A percentile compares a stretch with the other conserved stretches of the same genome.
Conservation (phyloP, 2,113 vertebrate genomes). For the Rattus norvegicus region DNA sequence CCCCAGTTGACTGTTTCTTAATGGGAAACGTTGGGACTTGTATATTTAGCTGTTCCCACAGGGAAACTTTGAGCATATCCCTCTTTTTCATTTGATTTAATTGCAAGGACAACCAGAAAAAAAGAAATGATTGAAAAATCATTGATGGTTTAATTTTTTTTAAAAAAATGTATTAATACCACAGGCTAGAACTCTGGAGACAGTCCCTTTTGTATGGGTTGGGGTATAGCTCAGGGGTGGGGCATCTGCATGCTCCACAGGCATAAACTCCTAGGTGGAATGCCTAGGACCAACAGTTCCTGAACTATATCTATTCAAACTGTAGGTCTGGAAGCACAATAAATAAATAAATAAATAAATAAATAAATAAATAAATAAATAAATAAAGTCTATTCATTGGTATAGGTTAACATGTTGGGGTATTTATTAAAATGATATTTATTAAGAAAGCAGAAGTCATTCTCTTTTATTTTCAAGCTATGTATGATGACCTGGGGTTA, state of each 20-base stretch:
- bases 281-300: background rate
- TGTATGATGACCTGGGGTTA: background rate
- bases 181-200: background rate
- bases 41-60: background rate
- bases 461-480: background rate
- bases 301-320: background rate
- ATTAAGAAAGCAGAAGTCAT: background rate
- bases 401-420: background rate
- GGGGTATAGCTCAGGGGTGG: too few relatives aligned
- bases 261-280: background rate
- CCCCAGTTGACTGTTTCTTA: background rate
- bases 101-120: background rate
- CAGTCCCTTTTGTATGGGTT: background rate
- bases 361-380: background rate
- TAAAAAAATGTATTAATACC: background rate
- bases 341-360: background rate
- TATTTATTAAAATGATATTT: conserved; percentile 2
- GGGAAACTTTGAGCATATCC: background rate
- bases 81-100: background rate
- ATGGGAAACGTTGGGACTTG: background rate
- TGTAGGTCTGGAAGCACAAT: background rate
- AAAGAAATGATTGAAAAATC: too few relatives aligned
- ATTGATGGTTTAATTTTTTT: too few relatives aligned
- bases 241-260: background rate
- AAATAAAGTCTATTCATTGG: background rate